A percentile compares a stretch with the other conserved stretches of the same genome.
These are phyloP conservation scores for Galeruca laticollis DNA, from an alignment of 2,888 invertebrate species.

Conservation along the genomic window DNA sequence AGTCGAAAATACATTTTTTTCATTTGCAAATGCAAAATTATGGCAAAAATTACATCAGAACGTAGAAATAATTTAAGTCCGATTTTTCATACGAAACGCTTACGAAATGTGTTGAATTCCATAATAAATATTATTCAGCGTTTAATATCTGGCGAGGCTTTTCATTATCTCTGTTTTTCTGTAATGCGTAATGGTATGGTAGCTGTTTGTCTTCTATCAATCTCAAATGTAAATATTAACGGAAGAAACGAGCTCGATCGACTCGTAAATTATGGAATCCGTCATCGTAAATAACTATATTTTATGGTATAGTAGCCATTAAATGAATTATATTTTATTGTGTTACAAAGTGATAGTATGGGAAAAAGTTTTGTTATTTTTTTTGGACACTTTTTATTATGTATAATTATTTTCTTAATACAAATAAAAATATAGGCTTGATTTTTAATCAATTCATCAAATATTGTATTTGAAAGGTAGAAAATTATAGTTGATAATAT, in stretches of 20 bases:
- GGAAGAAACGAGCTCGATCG: slow-evolving; percentile 45
- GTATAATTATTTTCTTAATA: no score
- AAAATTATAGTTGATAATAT: no score
- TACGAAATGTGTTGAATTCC: slow-evolving; percentile 18
- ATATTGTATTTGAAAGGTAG: no score
- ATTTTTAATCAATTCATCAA: no score
- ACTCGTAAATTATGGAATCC: slow-evolving; percentile 53
- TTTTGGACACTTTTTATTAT: no score
- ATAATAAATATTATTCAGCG: slow-evolving; percentile 20
- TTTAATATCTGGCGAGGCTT: slow-evolving; percentile 24
- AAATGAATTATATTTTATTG: slow-evolving; percentile 61
- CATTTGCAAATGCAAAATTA: not conserved
- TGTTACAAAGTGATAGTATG: slow-evolving; percentile 51
- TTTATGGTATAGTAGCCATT: slow-evolving; percentile 59
- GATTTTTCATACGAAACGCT: not conserved
- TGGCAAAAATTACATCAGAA: not conserved
- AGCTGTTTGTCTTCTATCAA: slow-evolving; percentile 48
- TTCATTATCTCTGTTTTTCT: slow-evolving; percentile 36
- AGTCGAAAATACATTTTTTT: not conserved
- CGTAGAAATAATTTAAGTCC: not conserved
- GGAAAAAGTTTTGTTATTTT: not conserved
- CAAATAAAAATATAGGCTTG: no score
- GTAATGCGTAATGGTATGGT: not conserved
- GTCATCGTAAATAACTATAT: slow-evolving; percentile 58
- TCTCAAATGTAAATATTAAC: slow-evolving; percentile 49